These are phyloP conservation scores for Cygnus buccinator DNA, from an alignment of 2,113 vertebrate species.

Conservation along the genomic window DNA sequence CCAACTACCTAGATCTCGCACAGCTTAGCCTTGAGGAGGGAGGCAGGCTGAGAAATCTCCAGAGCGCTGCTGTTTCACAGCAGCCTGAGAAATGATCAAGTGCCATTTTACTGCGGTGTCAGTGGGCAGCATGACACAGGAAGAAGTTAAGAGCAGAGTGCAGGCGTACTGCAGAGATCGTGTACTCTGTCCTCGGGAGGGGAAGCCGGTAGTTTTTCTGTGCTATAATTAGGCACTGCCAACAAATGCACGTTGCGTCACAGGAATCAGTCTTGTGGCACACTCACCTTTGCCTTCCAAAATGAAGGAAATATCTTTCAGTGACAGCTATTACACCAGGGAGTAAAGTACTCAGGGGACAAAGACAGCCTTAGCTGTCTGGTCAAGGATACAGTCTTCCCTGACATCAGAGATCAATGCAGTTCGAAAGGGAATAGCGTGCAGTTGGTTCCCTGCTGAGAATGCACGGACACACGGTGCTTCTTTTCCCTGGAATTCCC, in stretches of 20 bases:
- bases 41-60: neutral
- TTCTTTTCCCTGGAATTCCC: neutral
- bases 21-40: neutral
- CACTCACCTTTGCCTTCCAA: slow-evolving; percentile 47
- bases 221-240: slow-evolving; percentile 56
- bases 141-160: neutral
- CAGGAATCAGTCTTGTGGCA: slow-evolving; percentile 4
- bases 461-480: neutral
- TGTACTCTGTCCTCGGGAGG: neutral
- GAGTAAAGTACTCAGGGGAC: neutral
- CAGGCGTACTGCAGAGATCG: neutral
- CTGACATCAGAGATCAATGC: neutral
- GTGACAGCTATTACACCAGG: neutral
- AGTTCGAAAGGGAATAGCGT: neutral
- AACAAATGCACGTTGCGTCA: neutral
- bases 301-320: neutral
- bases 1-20: neutral
- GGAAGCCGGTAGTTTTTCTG: neutral
- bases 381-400: neutral
- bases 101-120: neutral
- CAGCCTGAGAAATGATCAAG: neutral
- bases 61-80: neutral
- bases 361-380: neutral
- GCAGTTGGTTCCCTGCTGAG: neutral
- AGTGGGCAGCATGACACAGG: neutral